Evolutionary conservation across 1,140 invertebrate species (phyloP).

Genomic region (Wiebesia pumilae): DNA sequence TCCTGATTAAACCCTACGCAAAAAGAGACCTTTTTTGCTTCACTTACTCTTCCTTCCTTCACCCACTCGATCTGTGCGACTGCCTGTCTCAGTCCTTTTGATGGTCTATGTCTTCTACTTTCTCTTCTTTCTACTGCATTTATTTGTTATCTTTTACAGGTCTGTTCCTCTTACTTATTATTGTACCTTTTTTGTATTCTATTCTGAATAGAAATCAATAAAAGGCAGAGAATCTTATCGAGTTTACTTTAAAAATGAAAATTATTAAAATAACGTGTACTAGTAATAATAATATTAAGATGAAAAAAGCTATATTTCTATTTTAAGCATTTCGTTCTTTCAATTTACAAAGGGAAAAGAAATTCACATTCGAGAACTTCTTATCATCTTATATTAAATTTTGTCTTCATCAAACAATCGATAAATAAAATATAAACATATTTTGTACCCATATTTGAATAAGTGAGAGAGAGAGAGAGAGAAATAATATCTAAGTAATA

Average conservation of each 20-base stretch:
- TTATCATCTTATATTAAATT: too few relatives aligned
- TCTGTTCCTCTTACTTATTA: constrained; percentile 9
- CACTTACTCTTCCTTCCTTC: constrained; percentile 5
- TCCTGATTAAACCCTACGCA: constrained; percentile 65
- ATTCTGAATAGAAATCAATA: background rate
- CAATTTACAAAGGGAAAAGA: too few relatives aligned
- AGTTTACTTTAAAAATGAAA: background rate
- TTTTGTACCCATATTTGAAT: too few relatives aligned
- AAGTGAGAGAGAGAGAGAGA: too few relatives aligned
- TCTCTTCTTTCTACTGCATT: background rate
- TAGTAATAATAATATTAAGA: too few relatives aligned
- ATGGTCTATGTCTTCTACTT: constrained; percentile 8
- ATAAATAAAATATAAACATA: too few relatives aligned
- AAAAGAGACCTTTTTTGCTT: constrained; percentile 28
- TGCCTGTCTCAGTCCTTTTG: constrained; percentile 7
- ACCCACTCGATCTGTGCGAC: constrained; percentile 1
- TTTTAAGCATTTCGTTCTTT: too few relatives aligned
- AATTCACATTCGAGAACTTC: too few relatives aligned
- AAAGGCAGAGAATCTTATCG: background rate
- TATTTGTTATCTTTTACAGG: background rate
- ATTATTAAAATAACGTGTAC: background rate
- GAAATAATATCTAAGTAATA: too few relatives aligned
- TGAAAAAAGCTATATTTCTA: too few relatives aligned
- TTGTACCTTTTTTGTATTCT: background rate
- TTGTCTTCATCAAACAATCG: too few relatives aligned